Evolutionary conservation across 2,113 vertebrate genomes (phyloP), one percentile per base, ranked within the genome.

Genomic region (Forbesichthys agassizii): DNA sequence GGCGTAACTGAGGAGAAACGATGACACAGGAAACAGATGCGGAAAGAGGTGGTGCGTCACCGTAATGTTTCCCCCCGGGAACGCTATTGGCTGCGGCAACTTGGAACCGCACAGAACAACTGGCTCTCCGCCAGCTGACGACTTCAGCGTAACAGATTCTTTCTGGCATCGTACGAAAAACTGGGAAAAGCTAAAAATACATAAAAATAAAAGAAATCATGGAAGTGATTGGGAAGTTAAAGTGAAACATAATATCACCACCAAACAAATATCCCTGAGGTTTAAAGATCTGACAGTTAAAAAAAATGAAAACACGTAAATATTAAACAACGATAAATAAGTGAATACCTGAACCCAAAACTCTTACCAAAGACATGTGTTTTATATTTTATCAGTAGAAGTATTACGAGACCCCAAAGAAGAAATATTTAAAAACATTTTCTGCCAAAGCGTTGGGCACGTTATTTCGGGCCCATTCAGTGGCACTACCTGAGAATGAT

Each of bases 51-150:
- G 91, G 71, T 93, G 87, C 2, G 75, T 85, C 79, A 94, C 83
- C 11, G 89, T 90, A 66, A 94, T 83, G 42, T 93, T 93, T 79
- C 93, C 92, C 20, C 91, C 91, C 0, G 68, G 74, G 49, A 93
- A 84, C 64, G 91, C 89, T 13, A 93, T 77, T 0, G 91, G 89
- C 36, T 66, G 77, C 0, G 92, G 93, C 71, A 90, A 36, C 75
- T 88, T 81, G 60, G 73, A 76, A 14, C 92, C 92, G 57, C 93
- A 94, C 3, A 93, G 83, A 0, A 84, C 54, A 2, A 86, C 0
- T 0, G 91, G 89, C 20, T 82, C 78, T 0, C 80, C 84, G 0
- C 75, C 78, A 3, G 71, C 49, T 0, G 85, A 88, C 0, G 90
- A 89, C 49, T 86, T 85, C 66, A 94, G 81, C 0, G 89, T 83